Percentiles rank a stretch among this genome's conserved stretches.
Evolutionary conservation across 2,888 invertebrate species (phyloP).

Genomic region (Phrixothrix hirtus): DNA sequence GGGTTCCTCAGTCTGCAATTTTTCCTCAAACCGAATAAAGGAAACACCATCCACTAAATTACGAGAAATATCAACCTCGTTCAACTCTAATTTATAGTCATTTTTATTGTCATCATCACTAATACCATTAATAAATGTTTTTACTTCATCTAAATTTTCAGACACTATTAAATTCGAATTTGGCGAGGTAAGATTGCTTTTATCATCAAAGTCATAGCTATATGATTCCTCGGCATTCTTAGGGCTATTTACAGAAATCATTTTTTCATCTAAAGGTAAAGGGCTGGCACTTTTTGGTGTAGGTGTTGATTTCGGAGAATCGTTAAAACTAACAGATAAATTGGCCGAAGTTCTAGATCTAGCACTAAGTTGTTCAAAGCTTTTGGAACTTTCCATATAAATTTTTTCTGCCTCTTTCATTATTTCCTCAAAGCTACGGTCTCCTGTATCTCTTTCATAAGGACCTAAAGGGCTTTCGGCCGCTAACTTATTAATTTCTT

Average conservation of each 20-base stretch:
- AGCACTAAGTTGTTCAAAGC: conserved; percentile 55
- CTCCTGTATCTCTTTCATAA: conserved; percentile 54
- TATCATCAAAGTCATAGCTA: conserved; percentile 50
- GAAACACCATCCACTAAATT: neutral
- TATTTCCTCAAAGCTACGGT: conserved; percentile 63
- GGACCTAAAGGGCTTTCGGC: conserved; percentile 55
- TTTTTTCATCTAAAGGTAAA: conserved; percentile 46
- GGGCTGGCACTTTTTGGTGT: conserved; percentile 54
- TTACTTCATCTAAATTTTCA: neutral
- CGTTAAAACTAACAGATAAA: conserved; percentile 45
- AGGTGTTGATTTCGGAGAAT: conserved; percentile 47
- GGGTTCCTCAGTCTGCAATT: neutral
- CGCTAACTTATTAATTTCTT: conserved; percentile 65
- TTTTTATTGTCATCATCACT: neutral
- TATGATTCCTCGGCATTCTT: conserved; percentile 42
- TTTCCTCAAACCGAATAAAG: too few species aligned
- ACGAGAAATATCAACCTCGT: neutral
- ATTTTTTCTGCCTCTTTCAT: conserved; percentile 63
- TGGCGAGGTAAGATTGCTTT: conserved; percentile 17
- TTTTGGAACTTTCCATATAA: conserved; percentile 55
- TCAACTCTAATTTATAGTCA: neutral
- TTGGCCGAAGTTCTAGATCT: conserved; percentile 53
- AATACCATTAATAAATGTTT: too few species aligned
- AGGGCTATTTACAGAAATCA: conserved; percentile 7
- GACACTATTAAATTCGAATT: too few species aligned